phyloP scores from a whole-genome alignment of 1,140 invertebrate genomes.

The Lethrus apterus region DNA sequence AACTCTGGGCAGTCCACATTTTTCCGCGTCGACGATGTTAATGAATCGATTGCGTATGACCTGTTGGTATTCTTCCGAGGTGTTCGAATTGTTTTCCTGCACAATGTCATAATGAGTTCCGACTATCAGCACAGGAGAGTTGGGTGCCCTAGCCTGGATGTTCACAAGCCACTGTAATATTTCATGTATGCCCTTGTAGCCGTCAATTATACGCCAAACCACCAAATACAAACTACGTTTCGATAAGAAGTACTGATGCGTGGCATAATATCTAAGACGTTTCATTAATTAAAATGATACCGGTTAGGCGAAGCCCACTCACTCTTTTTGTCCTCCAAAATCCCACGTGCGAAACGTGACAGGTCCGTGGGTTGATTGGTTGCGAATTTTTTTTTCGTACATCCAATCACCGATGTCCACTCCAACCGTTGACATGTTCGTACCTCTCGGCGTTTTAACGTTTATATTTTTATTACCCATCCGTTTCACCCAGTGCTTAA shows the following conservation, averaged over 20 bases:
- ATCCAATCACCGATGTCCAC: conserved; percentile 95
- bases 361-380: conserved; percentile 65
- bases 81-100: conserved; percentile 63
- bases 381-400: conserved; percentile 72
- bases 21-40: conserved; percentile 90
- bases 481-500: conserved; percentile 83
- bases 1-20: conserved; percentile 88
- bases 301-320: conserved; percentile 24
- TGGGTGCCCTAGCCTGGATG: conserved; percentile 88
- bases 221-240: conserved; percentile 93
- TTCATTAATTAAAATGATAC: conserved; percentile 4
- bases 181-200: conserved; percentile 80
- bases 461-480: conserved; percentile 85
- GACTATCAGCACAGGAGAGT: conserved; percentile 89
- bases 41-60: conserved; percentile 86
- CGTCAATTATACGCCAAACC: conserved; percentile 91
- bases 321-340: conserved; percentile 95
- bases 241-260: conserved; percentile 97
- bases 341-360: conserved; percentile 99
- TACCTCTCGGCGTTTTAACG: conserved; percentile 64
- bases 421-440: conserved; percentile 90
- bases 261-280: conserved; percentile 74
- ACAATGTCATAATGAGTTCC: conserved; percentile 92
- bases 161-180: conserved; percentile 94
- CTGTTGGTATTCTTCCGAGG: conserved; percentile 79